Base-by-base conservation (phyloP, 2,797 vertebrate genomes). In the Limosa lapponica region DNA sequence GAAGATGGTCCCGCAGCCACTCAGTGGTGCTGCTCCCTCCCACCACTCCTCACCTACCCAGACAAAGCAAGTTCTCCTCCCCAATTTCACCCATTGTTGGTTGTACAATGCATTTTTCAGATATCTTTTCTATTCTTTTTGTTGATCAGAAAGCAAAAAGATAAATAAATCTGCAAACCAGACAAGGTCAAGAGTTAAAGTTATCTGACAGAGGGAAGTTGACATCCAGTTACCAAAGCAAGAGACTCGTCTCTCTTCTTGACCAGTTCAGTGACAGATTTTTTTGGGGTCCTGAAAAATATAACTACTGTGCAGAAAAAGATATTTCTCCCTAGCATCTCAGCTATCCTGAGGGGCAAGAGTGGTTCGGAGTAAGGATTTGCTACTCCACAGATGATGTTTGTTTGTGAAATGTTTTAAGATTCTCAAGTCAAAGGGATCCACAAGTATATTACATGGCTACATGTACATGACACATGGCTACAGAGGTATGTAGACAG, bases 391-490 rank as follows among this genome's bases (percentile, higher is more conserved):
- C 16, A 51, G 13, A 25, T 30, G 57, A 57, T 66, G 14, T 52
- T 82, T 82, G 13, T 51, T 88, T 46, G 28, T 79, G 48, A 77
- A 75, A 61, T 14, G 10, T 54, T 82, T 74, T 14, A 64, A 72
- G 46, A 84, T 62, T 58, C 46, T 89, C 46, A 84, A 9, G 65
- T 61, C 20, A 69, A 78, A 81, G 34, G 37, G 13, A 15, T 30
- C 36, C 51, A 70, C 46, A 64, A 79, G 59, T 52, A 36, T 4
- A 12, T 69, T 59, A 30, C 36, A 32, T 27, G n/a, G n/a, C n/a
- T n/a, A n/a, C n/a, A n/a, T n/a, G n/a, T 59, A 30, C 36, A 32
- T 27, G 36, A 34, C 0, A 0, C 6, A 4, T 6, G 81, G 44
- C 20, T 65, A 34, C 8, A 41, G n/a, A 72, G 32, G 14, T 27